A percentile compares a stretch with the other conserved stretches of the same genome.
These are phyloP conservation scores for Pluvialis apricaria DNA, from an alignment of 2,113 vertebrate species.

Conservation along the genomic window DNA sequence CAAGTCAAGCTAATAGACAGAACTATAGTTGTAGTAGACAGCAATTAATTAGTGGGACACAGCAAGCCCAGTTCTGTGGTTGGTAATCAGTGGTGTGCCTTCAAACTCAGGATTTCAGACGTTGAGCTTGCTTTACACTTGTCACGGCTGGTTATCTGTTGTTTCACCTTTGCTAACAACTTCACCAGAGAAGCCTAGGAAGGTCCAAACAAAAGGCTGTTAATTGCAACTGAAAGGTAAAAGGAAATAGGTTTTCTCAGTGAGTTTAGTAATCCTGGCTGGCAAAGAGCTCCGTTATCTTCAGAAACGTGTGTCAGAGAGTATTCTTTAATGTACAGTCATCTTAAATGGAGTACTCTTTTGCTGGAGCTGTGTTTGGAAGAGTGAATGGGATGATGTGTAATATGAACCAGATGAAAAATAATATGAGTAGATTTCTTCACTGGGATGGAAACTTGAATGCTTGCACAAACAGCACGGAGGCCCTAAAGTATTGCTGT, in stretches of 20 bases:
- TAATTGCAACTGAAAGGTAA: background rate
- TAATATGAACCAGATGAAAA: background rate
- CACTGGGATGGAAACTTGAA: background rate
- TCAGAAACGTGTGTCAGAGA: background rate
- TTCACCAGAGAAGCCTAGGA: background rate
- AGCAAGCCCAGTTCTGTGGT: background rate
- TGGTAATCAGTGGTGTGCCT: background rate
- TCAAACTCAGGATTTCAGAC: background rate
- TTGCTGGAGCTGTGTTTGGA: background rate
- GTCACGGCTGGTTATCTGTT: background rate
- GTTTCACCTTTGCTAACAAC: background rate
- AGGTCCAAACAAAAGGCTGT: background rate
- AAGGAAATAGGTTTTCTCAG: constrained; percentile 24
- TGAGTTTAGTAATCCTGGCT: constrained; percentile 11
- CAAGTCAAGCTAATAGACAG: background rate
- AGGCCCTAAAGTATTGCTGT: background rate
- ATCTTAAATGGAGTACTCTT: background rate
- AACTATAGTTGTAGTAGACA: background rate
- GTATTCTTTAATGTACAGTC: background rate
- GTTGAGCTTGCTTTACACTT: background rate
- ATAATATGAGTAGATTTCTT: background rate
- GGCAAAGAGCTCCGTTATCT: background rate
- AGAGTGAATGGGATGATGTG: background rate
- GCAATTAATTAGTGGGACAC: background rate
- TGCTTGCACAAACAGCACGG: background rate